Evolutionary conservation across 2,797 vertebrate species (phyloP).

Genomic region (Poecilia picta): DNA sequence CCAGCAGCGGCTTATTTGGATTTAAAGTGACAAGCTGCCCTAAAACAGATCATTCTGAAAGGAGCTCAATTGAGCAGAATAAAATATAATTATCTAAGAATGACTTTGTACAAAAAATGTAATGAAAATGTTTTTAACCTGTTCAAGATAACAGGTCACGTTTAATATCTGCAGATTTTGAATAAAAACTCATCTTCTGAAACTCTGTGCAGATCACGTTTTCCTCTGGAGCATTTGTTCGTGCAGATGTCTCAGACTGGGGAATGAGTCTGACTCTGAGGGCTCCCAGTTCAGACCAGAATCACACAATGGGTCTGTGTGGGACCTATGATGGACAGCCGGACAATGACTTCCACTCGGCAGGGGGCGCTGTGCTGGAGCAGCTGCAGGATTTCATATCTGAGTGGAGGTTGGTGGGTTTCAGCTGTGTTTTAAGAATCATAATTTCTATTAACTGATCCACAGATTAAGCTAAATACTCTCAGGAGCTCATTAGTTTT

Average conservation of each 20-base stretch:
- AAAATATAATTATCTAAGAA: no score
- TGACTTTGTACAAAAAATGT: no score
- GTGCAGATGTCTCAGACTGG: slow-evolving; percentile 87
- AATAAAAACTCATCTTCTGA: neutral
- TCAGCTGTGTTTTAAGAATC: neutral
- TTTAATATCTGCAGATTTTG: neutral
- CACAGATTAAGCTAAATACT: neutral
- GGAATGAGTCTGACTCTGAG: slow-evolving; percentile 89
- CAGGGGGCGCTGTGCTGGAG: slow-evolving; percentile 63
- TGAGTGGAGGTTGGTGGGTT: slow-evolving; percentile 81
- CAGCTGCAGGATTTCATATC: slow-evolving; percentile 79
- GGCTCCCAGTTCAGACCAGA: slow-evolving; percentile 81
- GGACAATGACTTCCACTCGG: slow-evolving; percentile 86
- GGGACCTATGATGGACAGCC: slow-evolving; percentile 85
- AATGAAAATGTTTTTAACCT: neutral
- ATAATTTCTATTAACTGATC: neutral
- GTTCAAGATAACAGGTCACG: neutral
- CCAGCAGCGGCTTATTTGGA: no score
- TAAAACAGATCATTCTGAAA: no score
- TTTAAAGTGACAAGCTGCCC: no score
- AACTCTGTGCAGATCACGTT: slow-evolving; percentile 81
- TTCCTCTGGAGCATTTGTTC: slow-evolving; percentile 87
- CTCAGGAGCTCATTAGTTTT: neutral
- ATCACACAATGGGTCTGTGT: slow-evolving; percentile 86
- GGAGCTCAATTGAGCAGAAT: no score